Conservation (phyloP, 2,113 vertebrate species). For the Numenius arquata region DNA sequence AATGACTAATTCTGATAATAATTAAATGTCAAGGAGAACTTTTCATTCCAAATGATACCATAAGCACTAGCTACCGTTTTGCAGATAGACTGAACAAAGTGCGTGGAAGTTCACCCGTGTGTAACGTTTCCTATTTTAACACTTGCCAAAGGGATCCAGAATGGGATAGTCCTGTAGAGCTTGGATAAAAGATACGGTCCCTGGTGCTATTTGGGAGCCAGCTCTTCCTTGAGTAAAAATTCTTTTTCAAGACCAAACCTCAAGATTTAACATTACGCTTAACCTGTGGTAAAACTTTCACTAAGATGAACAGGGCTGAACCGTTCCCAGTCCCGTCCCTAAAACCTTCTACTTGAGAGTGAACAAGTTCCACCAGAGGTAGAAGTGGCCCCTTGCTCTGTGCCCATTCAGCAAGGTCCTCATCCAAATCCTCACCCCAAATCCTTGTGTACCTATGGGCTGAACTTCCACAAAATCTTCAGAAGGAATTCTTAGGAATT, state of each 20-base stretch:
- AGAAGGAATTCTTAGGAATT: not conserved
- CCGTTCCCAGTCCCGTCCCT: not conserved
- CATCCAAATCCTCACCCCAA: not conserved
- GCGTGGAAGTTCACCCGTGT: not conserved
- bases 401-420: not conserved
- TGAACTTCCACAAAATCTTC: not conserved
- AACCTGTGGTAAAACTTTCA: not conserved
- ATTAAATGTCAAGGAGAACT: slow-evolving; percentile 30
- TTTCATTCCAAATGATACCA: slow-evolving; percentile 3
- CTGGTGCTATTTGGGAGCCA: not conserved
- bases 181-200: not conserved
- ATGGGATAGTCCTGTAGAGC: not conserved
- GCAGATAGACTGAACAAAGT: not conserved
- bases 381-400: not conserved
- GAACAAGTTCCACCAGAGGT: not conserved
- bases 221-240: not conserved
- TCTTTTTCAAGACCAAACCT: not conserved
- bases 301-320: not conserved
- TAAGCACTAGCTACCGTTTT: not conserved
- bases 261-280: not conserved
- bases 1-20: slow-evolving; percentile 45
- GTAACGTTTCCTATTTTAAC: not conserved
- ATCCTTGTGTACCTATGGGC: not conserved
- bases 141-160: not conserved
- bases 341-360: not conserved